phyloP scores from a whole-genome alignment of 2,113 vertebrate species.

The Aldabrachelys gigantea region DNA sequence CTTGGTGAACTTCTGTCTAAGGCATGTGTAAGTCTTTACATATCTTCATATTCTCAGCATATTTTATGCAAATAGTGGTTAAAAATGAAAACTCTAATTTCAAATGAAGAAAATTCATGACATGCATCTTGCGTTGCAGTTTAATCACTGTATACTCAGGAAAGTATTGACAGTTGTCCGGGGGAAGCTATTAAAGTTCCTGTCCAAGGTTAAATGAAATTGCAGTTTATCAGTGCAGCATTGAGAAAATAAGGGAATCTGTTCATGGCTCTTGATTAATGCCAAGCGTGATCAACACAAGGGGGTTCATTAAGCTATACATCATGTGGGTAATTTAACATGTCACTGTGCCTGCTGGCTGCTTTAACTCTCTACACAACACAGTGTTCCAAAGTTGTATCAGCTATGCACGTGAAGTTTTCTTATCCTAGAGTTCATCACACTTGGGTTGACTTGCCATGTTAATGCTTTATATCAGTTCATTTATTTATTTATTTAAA shows the following conservation, averaged over 20 bases:
- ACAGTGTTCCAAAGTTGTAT: conserved; percentile 70
- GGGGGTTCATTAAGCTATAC: conserved; percentile 99
- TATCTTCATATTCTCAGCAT: conserved; percentile 76
- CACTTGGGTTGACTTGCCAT: conserved; percentile 39
- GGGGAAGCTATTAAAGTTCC: conserved; percentile 99
- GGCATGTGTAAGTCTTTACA: conserved; percentile 60
- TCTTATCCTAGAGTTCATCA: conserved; percentile 43
- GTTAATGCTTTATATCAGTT: conserved; percentile 37
- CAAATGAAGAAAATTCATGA: conserved; percentile 92
- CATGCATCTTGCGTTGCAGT: conserved; percentile 92
- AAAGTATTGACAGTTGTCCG: conserved; percentile 99
- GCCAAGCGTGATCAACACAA: conserved; percentile 99
- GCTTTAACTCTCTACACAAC: conserved; percentile 79
- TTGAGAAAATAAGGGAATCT: conserved; percentile 99
- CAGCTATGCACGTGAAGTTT: conserved; percentile 51
- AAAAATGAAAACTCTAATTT: conserved; percentile 94
- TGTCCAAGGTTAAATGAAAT: conserved; percentile 99
- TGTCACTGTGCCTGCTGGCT: conserved; percentile 95
- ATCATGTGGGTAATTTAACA: conserved; percentile 99
- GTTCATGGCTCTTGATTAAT: conserved; percentile 99
- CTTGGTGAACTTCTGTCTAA: conserved; percentile 33
- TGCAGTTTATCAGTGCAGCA: conserved; percentile 99
- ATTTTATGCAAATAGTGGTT: conserved; percentile 85
- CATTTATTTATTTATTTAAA: background rate
- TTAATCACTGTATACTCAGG: conserved; percentile 97